Evolutionary conservation across 2,797 vertebrate species (phyloP).

Genomic region (Monodelphis domestica): DNA sequence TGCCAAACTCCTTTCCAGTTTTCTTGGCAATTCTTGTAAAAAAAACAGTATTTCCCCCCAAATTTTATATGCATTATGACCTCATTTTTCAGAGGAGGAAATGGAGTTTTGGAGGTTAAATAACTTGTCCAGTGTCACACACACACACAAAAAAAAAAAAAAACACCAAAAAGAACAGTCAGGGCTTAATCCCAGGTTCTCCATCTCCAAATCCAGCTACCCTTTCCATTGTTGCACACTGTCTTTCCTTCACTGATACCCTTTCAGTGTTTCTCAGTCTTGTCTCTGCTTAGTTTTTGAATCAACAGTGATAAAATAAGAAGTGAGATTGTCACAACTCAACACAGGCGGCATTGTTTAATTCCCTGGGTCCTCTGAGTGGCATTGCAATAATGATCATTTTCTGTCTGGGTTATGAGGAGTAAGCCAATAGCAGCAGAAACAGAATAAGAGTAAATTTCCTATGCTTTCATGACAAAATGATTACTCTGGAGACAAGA

Average conservation of each 20-base stretch:
- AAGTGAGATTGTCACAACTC: not conserved
- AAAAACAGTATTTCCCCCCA: not conserved
- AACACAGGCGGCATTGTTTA: not conserved
- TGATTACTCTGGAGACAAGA: conserved; percentile 5
- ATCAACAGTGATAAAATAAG: not conserved
- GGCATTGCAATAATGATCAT: not conserved
- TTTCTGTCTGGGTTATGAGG: conserved; percentile 33
- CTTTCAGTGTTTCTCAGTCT: not conserved
- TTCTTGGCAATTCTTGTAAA: not conserved
- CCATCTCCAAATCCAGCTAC: not conserved
- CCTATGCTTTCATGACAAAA: conserved; percentile 23
- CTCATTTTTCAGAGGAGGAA: not conserved
- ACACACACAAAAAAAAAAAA: too few species aligned
- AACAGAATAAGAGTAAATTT: conserved; percentile 13
- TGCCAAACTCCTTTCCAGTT: not conserved
- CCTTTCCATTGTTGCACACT: not conserved
- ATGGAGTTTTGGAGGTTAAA: not conserved
- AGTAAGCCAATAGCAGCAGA: conserved; percentile 10
- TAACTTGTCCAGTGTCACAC: not conserved
- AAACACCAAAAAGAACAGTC: not conserved
- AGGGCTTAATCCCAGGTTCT: not conserved
- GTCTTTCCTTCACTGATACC: not conserved
- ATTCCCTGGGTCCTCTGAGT: not conserved
- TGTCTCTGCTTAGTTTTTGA: not conserved
- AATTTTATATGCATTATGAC: not conserved